A percentile compares a stretch with the other conserved stretches of the same genome.
phyloP scores from a whole-genome alignment of 2,888 invertebrate species.

The Achlya flavicornis region DNA sequence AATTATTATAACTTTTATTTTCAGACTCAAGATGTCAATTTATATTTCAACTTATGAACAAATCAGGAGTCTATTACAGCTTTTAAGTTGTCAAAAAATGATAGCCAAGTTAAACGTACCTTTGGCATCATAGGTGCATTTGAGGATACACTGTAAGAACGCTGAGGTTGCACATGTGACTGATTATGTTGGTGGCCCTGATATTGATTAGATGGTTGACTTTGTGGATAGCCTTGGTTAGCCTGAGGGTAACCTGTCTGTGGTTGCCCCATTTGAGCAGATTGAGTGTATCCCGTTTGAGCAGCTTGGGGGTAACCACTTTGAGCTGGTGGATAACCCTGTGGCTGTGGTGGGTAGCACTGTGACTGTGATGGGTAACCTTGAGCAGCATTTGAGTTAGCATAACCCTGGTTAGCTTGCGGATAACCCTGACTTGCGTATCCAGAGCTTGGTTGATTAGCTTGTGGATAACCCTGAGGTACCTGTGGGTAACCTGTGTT shows the following conservation, averaged over 20 bases:
- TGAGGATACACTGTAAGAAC: constrained; percentile 57
- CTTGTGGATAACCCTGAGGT: constrained; percentile 56
- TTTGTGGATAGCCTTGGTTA: constrained; percentile 31
- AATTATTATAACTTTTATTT: too few species aligned
- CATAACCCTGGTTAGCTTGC: constrained; percentile 49
- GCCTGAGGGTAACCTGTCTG: constrained; percentile 36
- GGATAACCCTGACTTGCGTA: constrained; percentile 51
- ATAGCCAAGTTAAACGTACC: constrained; percentile 58
- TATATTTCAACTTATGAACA: background rate
- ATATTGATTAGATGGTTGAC: constrained; percentile 27
- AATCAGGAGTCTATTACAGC: background rate
- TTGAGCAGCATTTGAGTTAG: constrained; percentile 41
- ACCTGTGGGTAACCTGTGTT: constrained; percentile 65
- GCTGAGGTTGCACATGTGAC: constrained; percentile 50
- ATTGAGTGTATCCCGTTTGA: constrained; percentile 34
- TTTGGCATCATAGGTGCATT: constrained; percentile 49
- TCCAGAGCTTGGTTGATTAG: constrained; percentile 34
- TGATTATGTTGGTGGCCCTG: constrained; percentile 46
- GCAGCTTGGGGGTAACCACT: constrained; percentile 31
- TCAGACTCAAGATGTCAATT: background rate
- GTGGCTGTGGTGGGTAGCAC: constrained; percentile 30
- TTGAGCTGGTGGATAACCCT: constrained; percentile 35
- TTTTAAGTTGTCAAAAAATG: constrained; percentile 12
- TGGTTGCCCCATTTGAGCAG: constrained; percentile 32
- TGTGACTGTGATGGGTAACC: constrained; percentile 31